Base-by-base conservation (phyloP, 2,797 vertebrate genomes). In the Acanthurus lineatus region DNA sequence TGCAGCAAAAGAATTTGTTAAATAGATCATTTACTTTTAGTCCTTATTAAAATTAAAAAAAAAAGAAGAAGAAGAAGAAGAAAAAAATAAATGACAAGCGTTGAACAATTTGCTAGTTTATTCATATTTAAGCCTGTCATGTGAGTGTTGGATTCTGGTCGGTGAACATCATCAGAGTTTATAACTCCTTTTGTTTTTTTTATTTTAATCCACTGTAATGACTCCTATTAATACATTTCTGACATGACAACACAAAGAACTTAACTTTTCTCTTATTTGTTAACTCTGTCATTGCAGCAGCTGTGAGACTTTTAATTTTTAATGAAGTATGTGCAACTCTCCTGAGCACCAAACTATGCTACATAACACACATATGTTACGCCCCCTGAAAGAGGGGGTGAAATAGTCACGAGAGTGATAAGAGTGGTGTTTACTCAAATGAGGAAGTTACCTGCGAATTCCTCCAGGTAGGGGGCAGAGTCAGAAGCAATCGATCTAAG, bases 1-100 rank as follows among this genome's bases (percentile, higher is more conserved):
- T 76, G 52, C 60, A 44, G 81, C 53, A 22, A 42, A 42, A 42
- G 71, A 81, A 82, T 25, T 71, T 72, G 59, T 35, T 2, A 73
- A 73, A 76, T 44, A 69, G 22, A 80, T 76, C 45, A 77, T 53
- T 65, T 63, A 8, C 9, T 5, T n/a, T 5, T 19, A 49, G 48
- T 19, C 47, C 16, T 48, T 15, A 19, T 49, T 49, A 49, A 49
- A 9, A 25, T 25, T 25, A 25, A 25, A 25, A 25, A 25, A 25
- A 25, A 25, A n/a, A n/a, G n/a, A n/a, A n/a, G n/a, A n/a, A n/a
- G n/a, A n/a, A n/a, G n/a, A n/a, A n/a, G n/a, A n/a, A n/a, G n/a
- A 25, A 25, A 25, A 25, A 25, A 25, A 25, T 2, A 25, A 25
- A 25, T 25, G 25, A 25, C 58, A 71, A 49, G 49, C 16, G n/a